Conservation (phyloP, 2,888 invertebrate genomes). For the Urechis unicinctus region DNA sequence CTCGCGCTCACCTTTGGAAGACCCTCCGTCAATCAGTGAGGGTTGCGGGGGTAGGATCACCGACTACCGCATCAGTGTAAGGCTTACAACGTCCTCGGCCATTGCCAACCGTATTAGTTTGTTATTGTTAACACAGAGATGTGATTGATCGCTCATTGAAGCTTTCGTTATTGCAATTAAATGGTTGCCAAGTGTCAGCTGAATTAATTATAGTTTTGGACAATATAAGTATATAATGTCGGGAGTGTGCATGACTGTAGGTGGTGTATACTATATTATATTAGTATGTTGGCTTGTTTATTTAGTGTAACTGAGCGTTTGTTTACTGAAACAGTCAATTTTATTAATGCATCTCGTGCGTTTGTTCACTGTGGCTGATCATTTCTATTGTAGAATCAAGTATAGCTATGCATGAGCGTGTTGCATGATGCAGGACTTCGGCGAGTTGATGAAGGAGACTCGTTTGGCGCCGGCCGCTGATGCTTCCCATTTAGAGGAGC, state of each 20-base stretch:
- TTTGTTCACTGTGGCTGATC: not conserved
- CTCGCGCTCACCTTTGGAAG: conserved; percentile 78
- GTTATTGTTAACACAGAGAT: conserved; percentile 20
- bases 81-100: conserved; percentile 7
- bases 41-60: conserved; percentile 89
- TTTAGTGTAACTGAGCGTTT: no score
- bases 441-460: conserved; percentile 78
- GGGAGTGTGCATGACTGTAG: no score
- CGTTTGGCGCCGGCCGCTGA: conserved; percentile 66
- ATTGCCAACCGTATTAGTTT: no score
- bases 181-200: no score
- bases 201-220: no score
- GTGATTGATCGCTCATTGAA: not conserved
- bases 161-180: no score
- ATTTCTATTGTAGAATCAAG: no score
- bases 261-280: no score
- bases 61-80: conserved; percentile 69
- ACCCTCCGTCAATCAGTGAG: conserved; percentile 90
- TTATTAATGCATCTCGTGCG: not conserved
- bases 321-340: no score
- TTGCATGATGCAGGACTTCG: conserved; percentile 64
- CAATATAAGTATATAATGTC: no score
- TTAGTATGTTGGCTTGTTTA: no score
- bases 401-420: no score
- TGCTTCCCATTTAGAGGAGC: conserved; percentile 12